These are phyloP conservation scores for Bedellia somnulentella DNA, from an alignment of 2,888 invertebrate species.

Conservation along the genomic window DNA sequence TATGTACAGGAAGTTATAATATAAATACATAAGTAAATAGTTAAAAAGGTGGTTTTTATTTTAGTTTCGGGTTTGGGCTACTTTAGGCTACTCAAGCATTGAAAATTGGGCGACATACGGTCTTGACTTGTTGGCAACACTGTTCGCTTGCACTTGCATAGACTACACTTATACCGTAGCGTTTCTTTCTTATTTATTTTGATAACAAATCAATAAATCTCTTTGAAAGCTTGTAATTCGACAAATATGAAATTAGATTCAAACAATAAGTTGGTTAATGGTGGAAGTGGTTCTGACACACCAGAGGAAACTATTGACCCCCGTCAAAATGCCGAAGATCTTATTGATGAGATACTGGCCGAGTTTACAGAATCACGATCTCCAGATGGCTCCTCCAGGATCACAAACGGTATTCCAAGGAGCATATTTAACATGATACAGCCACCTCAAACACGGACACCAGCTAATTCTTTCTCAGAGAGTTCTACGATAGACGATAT, in stretches of 20 bases:
- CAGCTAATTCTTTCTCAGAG: constrained; percentile 49
- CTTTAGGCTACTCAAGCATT: too few species aligned
- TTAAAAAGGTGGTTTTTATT: too few species aligned
- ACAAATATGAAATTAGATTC: constrained; percentile 51
- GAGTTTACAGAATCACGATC: constrained; percentile 46
- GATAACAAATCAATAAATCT: constrained; percentile 26
- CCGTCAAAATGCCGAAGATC: constrained; percentile 49
- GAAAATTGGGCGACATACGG: too few species aligned
- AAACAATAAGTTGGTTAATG: constrained; percentile 51
- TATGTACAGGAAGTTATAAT: too few species aligned
- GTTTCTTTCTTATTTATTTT: constrained; percentile 48
- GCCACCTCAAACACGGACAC: constrained; percentile 45
- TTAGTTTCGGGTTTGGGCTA: too few species aligned
- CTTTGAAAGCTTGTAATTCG: too few species aligned
- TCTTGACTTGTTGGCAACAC: too few species aligned
- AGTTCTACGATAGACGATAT: constrained; percentile 46
- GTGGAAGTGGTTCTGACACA: constrained; percentile 37
- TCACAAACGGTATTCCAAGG: constrained; percentile 37
- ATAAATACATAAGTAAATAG: too few species aligned
- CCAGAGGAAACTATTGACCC: constrained; percentile 46
- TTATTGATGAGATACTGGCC: constrained; percentile 50
- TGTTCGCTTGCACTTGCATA: too few species aligned
- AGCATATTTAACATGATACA: constrained; percentile 43
- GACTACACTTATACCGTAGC: too few species aligned
- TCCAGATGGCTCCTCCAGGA: constrained; percentile 22